Evolutionary conservation across 1,140 invertebrate species (phyloP).

Genomic region (Drosophila burlai): DNA sequence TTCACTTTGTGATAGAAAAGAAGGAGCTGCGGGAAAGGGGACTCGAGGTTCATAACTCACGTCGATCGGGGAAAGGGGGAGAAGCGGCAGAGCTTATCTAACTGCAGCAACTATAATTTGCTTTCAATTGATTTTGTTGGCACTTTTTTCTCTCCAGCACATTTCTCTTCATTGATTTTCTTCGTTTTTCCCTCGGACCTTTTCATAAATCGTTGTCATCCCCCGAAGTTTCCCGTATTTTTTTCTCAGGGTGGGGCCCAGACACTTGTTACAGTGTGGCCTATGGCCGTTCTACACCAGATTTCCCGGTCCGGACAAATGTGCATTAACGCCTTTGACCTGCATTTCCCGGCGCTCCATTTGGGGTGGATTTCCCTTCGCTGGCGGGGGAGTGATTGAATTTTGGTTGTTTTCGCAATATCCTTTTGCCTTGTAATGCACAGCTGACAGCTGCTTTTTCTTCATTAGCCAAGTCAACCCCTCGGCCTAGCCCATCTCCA

Average conservation of each 20-base stretch:
- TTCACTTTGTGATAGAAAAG: conserved; percentile 26
- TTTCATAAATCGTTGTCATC: conserved; percentile 76
- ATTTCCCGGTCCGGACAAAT: conserved; percentile 60
- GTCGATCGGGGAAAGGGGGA: conserved; percentile 11
- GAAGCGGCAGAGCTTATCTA: conserved; percentile 62
- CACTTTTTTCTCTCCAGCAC: conserved; percentile 48
- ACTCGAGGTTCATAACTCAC: conserved; percentile 50
- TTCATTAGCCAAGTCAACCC: conserved; percentile 82
- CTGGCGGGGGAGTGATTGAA: conserved; percentile 50
- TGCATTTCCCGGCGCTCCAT: conserved; percentile 50
- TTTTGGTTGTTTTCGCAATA: conserved; percentile 54
- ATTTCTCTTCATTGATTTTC: conserved; percentile 79
- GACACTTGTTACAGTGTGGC: conserved; percentile 74
- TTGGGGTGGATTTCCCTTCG: conserved; percentile 34
- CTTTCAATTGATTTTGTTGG: conserved; percentile 79
- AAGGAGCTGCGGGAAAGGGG: conserved; percentile 7
- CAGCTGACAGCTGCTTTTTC: conserved; percentile 83
- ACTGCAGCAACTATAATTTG: conserved; percentile 82
- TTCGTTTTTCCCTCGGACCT: conserved; percentile 43
- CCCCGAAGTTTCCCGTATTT: conserved; percentile 35
- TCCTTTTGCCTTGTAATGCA: conserved; percentile 72
- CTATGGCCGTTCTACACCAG: conserved; percentile 13
- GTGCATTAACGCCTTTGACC: conserved; percentile 83
- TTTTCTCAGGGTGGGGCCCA: conserved; percentile 25
- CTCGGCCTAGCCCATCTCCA: conserved; percentile 22